Percentiles rank a stretch among this genome's conserved stretches.
These are phyloP conservation scores for Idaea aversata DNA, from an alignment of 2,888 invertebrate genomes.

Conservation along the genomic window DNA sequence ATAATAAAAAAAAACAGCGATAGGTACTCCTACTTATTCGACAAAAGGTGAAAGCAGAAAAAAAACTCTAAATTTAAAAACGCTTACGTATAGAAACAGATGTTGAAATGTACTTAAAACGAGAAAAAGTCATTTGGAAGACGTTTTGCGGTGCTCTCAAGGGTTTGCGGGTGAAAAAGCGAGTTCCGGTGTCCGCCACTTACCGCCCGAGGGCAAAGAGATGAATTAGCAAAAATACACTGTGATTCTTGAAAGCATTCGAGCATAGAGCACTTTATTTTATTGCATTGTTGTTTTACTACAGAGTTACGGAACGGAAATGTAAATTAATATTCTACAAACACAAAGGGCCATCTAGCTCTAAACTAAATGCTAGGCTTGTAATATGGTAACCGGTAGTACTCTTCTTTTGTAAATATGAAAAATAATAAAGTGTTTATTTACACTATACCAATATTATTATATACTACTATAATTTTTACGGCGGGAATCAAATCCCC, in stretches of 20 bases:
- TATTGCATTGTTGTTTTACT: not conserved
- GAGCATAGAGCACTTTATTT: not conserved
- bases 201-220: slow-evolving; percentile 53
- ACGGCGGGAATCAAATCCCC: too few species aligned
- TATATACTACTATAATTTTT: too few species aligned
- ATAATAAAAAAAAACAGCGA: not conserved
- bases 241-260: slow-evolving; percentile 29
- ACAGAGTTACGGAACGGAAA: not conserved
- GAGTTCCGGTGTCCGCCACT: slow-evolving; percentile 70
- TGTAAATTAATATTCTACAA: not conserved
- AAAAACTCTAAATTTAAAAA: slow-evolving; percentile 9
- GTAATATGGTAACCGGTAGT: not conserved
- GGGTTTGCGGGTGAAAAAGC: slow-evolving; percentile 66
- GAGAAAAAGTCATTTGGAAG: slow-evolving; percentile 69
- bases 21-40: not conserved
- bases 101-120: slow-evolving; percentile 66
- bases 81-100: slow-evolving; percentile 30
- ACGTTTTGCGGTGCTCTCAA: slow-evolving; percentile 72
- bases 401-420: too few species aligned
- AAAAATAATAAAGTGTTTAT: too few species aligned
- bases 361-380: not conserved
- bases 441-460: too few species aligned
- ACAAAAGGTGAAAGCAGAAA: slow-evolving; percentile 11
- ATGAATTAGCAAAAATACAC: slow-evolving; percentile 54
- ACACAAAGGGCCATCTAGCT: not conserved